Base-by-base conservation (phyloP, 2,888 invertebrate species). In the Parapristionchus giblindavisi region DNA sequence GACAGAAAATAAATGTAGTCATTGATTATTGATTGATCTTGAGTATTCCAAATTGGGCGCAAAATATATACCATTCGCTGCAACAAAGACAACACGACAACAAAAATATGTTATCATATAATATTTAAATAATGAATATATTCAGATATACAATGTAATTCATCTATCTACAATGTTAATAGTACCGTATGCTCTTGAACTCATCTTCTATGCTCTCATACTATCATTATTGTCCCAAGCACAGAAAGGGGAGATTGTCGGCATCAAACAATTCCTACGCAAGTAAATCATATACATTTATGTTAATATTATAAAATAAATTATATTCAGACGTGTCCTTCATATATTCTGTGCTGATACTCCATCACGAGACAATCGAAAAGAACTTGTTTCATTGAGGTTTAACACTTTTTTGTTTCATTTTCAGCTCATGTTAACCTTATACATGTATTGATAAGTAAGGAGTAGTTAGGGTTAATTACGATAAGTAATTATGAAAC, bases 71-170 rank as follows among this genome's bases (percentile, higher is more conserved):
- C n/a, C n/a, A n/a, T n/a, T n/a, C n/a, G n/a, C n/a, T n/a, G n/a
- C n/a, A n/a, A n/a, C n/a, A n/a, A n/a, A n/a, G 43, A 43, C 11
- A 14, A 43, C 43, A 43, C 43, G 8, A 17, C 17, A 8, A 43
- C 8, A 43, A 43, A 14, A 14, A 8, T 43, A 8, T 8, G 14
- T 4, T 24, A 8, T 40, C 40, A 38, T 38, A 17, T 32, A n/a
- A n/a, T n/a, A 51, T 17, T 21, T 17, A 17, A 51, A 51, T 51
- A 51, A 14, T 14, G 27, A 58, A n/a, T 58, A n/a, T 66, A 73
- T 81, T 78, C 70, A 82, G 81, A 73, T 81, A 5, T 83, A 82
- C 75, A 83, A 81, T 66, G 75, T 81, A 21, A 66, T 81, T 32
- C 83, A 82, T 75, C 71, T 82, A 27, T 75, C 79, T 14, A 80